These are phyloP conservation scores for Homalodisca vitripennis DNA, from an alignment of 1,140 invertebrate genomes.

Conservation along the genomic window DNA sequence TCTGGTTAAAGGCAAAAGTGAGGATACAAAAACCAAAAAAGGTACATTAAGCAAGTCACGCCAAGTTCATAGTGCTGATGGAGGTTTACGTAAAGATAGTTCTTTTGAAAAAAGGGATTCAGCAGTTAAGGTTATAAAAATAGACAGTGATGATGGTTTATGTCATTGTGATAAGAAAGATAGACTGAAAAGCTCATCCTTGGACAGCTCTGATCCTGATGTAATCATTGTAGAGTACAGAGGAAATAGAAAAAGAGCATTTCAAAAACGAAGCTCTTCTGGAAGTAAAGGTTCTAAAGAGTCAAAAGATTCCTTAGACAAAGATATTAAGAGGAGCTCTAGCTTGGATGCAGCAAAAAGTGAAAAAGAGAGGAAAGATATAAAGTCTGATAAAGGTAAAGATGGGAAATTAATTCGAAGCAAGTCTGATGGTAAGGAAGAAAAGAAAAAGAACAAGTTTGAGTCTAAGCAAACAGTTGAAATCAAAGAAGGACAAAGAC, in stretches of 20 bases:
- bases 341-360: slow-evolving; percentile 34
- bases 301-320: slow-evolving; percentile 35
- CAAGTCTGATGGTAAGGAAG: slow-evolving; percentile 31
- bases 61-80: slow-evolving; percentile 40
- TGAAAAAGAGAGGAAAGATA: slow-evolving; percentile 28
- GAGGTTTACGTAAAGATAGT: slow-evolving; percentile 36
- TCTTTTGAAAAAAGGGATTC: slow-evolving; percentile 39
- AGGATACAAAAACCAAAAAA: slow-evolving; percentile 38
- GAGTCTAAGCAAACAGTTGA: slow-evolving; percentile 24
- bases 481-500: slow-evolving; percentile 23
- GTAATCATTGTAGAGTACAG: slow-evolving; percentile 45
- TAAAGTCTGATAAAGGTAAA: slow-evolving; percentile 27
- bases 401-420: slow-evolving; percentile 31
- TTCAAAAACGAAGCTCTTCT: slow-evolving; percentile 41
- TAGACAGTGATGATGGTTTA: slow-evolving; percentile 38
- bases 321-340: slow-evolving; percentile 35
- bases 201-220: slow-evolving; percentile 40
- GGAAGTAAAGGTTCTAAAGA: slow-evolving; percentile 38
- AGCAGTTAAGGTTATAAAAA: slow-evolving; percentile 42
- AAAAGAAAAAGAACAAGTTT: slow-evolving; percentile 31
- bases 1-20: slow-evolving; percentile 37
- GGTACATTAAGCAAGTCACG: slow-evolving; percentile 35
- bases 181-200: slow-evolving; percentile 36
- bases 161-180: slow-evolving; percentile 38
- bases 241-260: slow-evolving; percentile 40